Evolutionary conservation across 2,797 vertebrate species (phyloP), one percentile per base, ranked within the genome.

Genomic region (Acrossocheilus wenchowensis): DNA sequence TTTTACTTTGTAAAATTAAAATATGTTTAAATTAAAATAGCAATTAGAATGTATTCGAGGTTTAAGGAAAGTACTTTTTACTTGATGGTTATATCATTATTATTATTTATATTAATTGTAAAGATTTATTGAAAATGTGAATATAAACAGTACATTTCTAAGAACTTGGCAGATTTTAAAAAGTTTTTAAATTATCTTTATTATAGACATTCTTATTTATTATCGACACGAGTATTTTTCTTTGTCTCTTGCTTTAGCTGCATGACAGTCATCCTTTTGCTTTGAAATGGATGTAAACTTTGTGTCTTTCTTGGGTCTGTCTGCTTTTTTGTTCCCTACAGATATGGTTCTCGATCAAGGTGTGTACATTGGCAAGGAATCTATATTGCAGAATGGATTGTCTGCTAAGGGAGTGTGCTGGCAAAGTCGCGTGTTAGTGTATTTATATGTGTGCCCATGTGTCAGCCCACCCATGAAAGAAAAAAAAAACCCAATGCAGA

Each of bases 311-410:
- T 62, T 3, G 71, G 50, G 52, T 73, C 30, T 41, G 34, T 23
- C 54, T 48, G 17, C 15, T 48, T 82, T 72, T 62, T 74, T 62
- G 54, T 36, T 12, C 19, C 19, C 2, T 60, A 14, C 15, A 60
- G 26, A 75, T 15, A 64, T 11, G 7, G 19, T 62, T 48, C 41
- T 26, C 45, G 11, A 83, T 39, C 5, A 10, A 74, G 71, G 26
- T 83, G 82, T 74, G 71, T 64, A 83, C 30, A 75, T 34, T 83
- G 71, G n/a, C 52, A 73, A 45, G 26, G 26, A 83, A 74, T 74
- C 39, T 62, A 62, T 83, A 74, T 11, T 21, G 26, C 39, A 48
- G 39, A 62, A 62, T 74, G 19, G 2, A 83, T 83, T 74, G 81
- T 83, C 81, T 73, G 39, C 71, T 62, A n/a, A 45, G 72, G 82